Conservation (phyloP, 2,797 vertebrate genomes). For the Pipistrellus kuhlii region DNA sequence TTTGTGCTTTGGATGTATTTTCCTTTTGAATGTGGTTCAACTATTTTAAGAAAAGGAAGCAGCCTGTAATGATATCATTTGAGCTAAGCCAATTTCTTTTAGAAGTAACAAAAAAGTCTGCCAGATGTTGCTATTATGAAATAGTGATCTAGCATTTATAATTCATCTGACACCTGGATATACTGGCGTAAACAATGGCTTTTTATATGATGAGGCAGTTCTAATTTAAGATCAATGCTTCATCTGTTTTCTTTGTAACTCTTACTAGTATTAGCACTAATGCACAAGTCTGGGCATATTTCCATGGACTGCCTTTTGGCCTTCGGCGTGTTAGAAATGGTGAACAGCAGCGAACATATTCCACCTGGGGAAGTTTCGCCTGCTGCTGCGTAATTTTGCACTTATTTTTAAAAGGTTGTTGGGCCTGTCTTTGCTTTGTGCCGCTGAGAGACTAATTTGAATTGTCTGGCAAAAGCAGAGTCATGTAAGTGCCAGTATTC, state of each 20-base stretch:
- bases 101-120: slow-evolving; percentile 82
- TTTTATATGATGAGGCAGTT: slow-evolving; percentile 94
- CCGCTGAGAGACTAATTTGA: slow-evolving; percentile 53
- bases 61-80: slow-evolving; percentile 85
- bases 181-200: slow-evolving; percentile 97
- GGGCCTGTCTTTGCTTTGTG: slow-evolving; percentile 54
- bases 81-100: slow-evolving; percentile 78
- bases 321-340: slow-evolving; percentile 70
- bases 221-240: slow-evolving; percentile 93
- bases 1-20: slow-evolving; percentile 69
- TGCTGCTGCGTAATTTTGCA: slow-evolving; percentile 57
- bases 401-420: slow-evolving; percentile 53
- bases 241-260: slow-evolving; percentile 89
- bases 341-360: slow-evolving; percentile 72
- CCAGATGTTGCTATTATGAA: slow-evolving; percentile 90
- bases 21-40: slow-evolving; percentile 72
- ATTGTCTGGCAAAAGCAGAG: slow-evolving; percentile 61
- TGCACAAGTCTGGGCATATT: slow-evolving; percentile 84
- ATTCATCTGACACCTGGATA: slow-evolving; percentile 95
- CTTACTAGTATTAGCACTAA: slow-evolving; percentile 87
- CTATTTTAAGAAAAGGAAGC: slow-evolving; percentile 82
- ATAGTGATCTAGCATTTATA: slow-evolving; percentile 87
- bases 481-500: slow-evolving; percentile 59
- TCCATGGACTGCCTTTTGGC: slow-evolving; percentile 83
- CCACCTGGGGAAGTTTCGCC: slow-evolving; percentile 52